Conservation (phyloP, 2,888 invertebrate species). For the Lithosia quadra region DNA sequence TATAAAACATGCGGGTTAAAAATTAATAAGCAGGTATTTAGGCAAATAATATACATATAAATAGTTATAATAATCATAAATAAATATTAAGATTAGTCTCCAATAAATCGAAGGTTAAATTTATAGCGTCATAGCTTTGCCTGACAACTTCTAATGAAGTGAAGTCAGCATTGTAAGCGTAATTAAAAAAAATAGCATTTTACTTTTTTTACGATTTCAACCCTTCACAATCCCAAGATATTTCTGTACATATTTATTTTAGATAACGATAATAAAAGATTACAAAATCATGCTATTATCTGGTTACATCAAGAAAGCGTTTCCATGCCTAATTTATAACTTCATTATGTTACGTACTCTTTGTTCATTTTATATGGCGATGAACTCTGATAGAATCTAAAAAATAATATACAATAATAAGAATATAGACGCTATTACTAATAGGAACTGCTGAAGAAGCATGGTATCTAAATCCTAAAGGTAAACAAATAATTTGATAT, state of each 20-base stretch:
- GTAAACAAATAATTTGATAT: conserved; percentile 40
- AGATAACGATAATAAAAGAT: not conserved
- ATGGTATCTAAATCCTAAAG: conserved; percentile 24
- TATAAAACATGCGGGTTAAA: conserved; percentile 7
- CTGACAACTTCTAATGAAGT: conserved; percentile 29
- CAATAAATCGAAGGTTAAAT: conserved; percentile 1
- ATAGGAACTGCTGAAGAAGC: conserved; percentile 19
- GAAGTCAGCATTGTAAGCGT: conserved; percentile 16
- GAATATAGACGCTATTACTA: conserved; percentile 39
- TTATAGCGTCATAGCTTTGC: conserved; percentile 24
- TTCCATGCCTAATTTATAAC: conserved; percentile 46
- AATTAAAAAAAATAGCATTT: not conserved
- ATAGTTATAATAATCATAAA: not conserved
- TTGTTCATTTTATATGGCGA: conserved; percentile 38
- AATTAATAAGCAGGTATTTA: not conserved
- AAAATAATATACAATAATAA: conserved; percentile 47
- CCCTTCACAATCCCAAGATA: conserved; percentile 5
- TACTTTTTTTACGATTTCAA: not conserved
- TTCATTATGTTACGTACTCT: conserved; percentile 49
- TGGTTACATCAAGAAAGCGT: conserved; percentile 30
- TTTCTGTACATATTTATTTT: not conserved
- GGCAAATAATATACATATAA: not conserved
- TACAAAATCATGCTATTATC: conserved; percentile 32
- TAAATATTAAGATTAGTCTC: conserved; percentile 4
- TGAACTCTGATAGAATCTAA: conserved; percentile 51